Conservation (phyloP, 2,888 invertebrate genomes). For the Cantharis rustica region DNA sequence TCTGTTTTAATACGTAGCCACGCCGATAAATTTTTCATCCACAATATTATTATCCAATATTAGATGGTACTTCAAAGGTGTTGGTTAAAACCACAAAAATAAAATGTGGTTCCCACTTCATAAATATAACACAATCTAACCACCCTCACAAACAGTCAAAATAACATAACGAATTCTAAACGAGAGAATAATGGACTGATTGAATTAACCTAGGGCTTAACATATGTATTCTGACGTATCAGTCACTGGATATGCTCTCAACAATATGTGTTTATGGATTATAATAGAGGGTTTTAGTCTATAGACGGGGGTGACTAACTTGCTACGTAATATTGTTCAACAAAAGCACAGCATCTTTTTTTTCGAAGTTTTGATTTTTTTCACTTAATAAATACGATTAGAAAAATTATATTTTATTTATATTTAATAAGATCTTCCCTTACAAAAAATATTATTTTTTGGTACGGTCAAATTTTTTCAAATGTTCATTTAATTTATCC, state of each 20-base stretch:
- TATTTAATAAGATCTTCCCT: not conserved
- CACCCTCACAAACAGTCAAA: slow-evolving; percentile 47
- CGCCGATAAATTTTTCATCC: not conserved
- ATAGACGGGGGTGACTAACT: slow-evolving; percentile 16
- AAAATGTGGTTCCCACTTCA: slow-evolving; percentile 25
- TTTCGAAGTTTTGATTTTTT: not conserved
- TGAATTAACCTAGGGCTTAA: slow-evolving; percentile 42
- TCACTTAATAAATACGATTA: too few relatives aligned
- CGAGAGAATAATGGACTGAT: slow-evolving; percentile 50
- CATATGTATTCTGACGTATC: slow-evolving; percentile 31
- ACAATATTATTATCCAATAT: not conserved
- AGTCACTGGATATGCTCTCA: slow-evolving; percentile 29
- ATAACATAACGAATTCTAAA: slow-evolving; percentile 45
- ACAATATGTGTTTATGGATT: slow-evolving; percentile 31
- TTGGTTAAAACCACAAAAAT: slow-evolving; percentile 1
- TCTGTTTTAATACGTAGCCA: not conserved
- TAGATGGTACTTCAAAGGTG: not conserved
- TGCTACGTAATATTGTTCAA: slow-evolving; percentile 20
- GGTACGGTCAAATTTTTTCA: not conserved
- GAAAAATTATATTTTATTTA: too few relatives aligned
- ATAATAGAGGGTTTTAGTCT: slow-evolving; percentile 25
- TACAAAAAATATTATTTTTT: not conserved
- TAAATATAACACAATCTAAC: slow-evolving; percentile 22
- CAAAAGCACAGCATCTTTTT: slow-evolving; percentile 1
- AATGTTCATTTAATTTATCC: slow-evolving; percentile 7